Evolutionary conservation across 2,888 invertebrate genomes (phyloP).

Genomic region (Ptychoptera albimana): DNA sequence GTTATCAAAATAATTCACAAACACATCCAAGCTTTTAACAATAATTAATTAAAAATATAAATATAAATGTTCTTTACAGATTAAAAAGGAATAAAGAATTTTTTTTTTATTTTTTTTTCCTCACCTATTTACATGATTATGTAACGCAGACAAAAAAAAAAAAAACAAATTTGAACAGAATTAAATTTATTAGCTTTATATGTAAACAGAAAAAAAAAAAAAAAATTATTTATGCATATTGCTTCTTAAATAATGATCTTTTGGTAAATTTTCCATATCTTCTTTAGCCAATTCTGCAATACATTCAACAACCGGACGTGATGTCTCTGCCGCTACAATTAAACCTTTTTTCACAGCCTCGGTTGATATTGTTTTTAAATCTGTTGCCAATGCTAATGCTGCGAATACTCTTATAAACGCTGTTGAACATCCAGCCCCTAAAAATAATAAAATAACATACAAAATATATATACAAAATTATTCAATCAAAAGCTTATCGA

Average conservation of each 20-base stretch:
- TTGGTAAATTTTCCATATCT: slow-evolving; percentile 27
- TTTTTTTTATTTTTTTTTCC: too few relatives aligned
- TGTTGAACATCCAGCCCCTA: slow-evolving; percentile 44
- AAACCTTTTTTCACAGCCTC: slow-evolving; percentile 46
- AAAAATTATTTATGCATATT: slow-evolving; percentile 15
- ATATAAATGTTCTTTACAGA: too few relatives aligned
- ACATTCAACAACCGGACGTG: slow-evolving; percentile 38
- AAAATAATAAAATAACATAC: slow-evolving; percentile 7
- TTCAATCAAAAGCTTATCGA: too few relatives aligned
- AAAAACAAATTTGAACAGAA: too few relatives aligned
- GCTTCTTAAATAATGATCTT: slow-evolving; percentile 35
- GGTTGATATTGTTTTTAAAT: slow-evolving; percentile 47
- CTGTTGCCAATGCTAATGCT: slow-evolving; percentile 45
- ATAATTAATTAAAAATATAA: too few relatives aligned
- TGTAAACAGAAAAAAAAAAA: too few relatives aligned
- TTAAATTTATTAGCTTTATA: too few relatives aligned
- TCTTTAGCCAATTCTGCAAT: slow-evolving; percentile 33
- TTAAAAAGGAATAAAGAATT: too few relatives aligned
- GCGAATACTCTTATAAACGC: slow-evolving; percentile 53
- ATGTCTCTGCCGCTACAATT: slow-evolving; percentile 37
- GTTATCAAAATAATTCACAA: too few relatives aligned
- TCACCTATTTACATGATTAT: too few relatives aligned
- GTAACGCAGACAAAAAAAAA: too few relatives aligned
- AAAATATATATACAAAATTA: neutral
- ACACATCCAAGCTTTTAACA: too few relatives aligned